Base-by-base conservation (phyloP, 37 sponge, comb jelly and placozoan species). In the Chondrosia reniformis region DNA sequence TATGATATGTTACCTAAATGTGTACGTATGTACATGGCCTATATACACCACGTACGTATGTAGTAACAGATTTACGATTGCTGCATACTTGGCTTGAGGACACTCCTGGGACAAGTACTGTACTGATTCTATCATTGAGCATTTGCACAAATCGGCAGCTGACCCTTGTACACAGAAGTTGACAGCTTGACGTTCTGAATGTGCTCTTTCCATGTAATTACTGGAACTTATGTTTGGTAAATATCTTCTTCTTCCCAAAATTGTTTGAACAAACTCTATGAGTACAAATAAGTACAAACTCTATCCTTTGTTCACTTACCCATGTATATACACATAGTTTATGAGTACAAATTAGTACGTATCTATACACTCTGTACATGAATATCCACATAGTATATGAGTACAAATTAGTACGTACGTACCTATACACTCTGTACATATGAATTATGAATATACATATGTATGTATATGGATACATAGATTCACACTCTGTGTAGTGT, bases 101-200 rank as follows among this genome's bases (percentile, higher is more conserved):
- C 71, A 79, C 49, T 80, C 69, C 15, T 41, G 44, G 12, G 79
- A 76, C 27, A 90, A 39, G 69, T 79, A 21, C 38, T 77, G 40
- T 28, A 32, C 32, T 25, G 86, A 67, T 44, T 77, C 41, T 12
- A 93, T 69, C 94, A 93, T 93, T 15, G 84, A 86, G 3, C 45
- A 49, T 69, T 93, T 93, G 67, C 94, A 93, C 2, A 93, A 25
- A 38, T 93, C 94, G 32, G 94, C 94, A 44, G 94, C 87, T 64
- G 87, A 91, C 0, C 93, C 93, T 87, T 94, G 94, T 27, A 94
- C 77, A 13, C 81, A 79, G 44, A 94, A 94, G 77, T 94, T 94
- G 41, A 89, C 76, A 28, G 94, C 90, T 46, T 94, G 94, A 66
- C 94, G 58, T 69, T 94, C 90, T 22, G 79, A 41, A 33, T 86